Evolutionary conservation across 1,140 invertebrate species (phyloP).

Genomic region (Metopolophium dirhodum): DNA sequence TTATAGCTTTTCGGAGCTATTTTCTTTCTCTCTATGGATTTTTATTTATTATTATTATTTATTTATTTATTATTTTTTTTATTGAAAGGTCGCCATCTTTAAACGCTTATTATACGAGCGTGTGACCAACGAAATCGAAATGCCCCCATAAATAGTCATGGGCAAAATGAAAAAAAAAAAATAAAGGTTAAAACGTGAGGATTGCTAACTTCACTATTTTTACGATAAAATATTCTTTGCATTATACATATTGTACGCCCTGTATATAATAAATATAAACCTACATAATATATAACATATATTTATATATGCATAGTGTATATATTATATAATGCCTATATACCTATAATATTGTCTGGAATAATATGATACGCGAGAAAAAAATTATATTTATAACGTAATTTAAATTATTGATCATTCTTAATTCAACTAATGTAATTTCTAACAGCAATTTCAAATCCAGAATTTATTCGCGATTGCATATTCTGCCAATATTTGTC

Average conservation of each 20-base stretch:
- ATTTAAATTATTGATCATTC: background rate
- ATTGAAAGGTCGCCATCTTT: constrained; percentile 27
- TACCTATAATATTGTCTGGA: background rate
- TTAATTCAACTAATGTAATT: background rate
- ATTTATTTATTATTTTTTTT: constrained; percentile 24
- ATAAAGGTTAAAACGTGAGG: constrained; percentile 15
- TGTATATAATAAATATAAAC: background rate
- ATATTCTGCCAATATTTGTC: background rate
- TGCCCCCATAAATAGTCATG: constrained; percentile 27
- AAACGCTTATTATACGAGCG: constrained; percentile 41
- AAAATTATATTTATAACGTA: background rate
- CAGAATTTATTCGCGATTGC: background rate
- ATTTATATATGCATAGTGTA: too few relatives aligned
- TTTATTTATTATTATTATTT: constrained; percentile 48
- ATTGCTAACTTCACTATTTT: background rate
- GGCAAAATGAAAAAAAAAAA: constrained; percentile 14
- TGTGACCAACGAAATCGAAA: background rate
- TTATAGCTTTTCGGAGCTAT: constrained; percentile 28
- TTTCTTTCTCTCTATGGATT: background rate
- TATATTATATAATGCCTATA: too few relatives aligned
- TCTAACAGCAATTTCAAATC: background rate
- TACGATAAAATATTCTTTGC: background rate
- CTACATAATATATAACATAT: background rate
- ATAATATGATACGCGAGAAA: background rate
- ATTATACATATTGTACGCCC: background rate